Percentiles rank a stretch among this genome's conserved stretches.
Evolutionary conservation across 2,888 invertebrate species (phyloP).

Genomic region (Drosophila lutescens): DNA sequence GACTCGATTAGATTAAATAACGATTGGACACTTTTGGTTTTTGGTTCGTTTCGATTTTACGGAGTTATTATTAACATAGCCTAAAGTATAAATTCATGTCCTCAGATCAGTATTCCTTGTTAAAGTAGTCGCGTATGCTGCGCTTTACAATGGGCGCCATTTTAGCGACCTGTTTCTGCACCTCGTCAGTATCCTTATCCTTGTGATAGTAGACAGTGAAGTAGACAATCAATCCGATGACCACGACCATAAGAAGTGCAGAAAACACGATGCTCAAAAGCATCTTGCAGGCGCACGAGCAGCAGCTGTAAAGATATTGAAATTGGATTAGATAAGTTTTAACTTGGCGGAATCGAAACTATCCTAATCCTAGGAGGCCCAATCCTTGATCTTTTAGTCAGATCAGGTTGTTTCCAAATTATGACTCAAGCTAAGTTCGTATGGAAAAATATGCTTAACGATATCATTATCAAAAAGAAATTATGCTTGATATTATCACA

Average conservation of each 20-base stretch:
- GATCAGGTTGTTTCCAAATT: neutral
- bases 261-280: conserved; percentile 74
- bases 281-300: conserved; percentile 80
- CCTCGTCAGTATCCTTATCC: conserved; percentile 50
- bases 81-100: conserved; percentile 59
- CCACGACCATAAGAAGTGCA: conserved; percentile 63
- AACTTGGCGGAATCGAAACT: neutral
- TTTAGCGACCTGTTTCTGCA: conserved; percentile 45
- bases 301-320: conserved; percentile 72
- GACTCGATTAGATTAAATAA: conserved; percentile 59
- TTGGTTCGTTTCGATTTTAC: conserved; percentile 12
- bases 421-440: too few relatives aligned
- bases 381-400: neutral
- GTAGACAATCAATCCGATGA: conserved; percentile 82
- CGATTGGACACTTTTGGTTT: conserved; percentile 12
- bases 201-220: conserved; percentile 79
- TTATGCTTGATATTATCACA: too few relatives aligned
- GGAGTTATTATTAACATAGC: conserved; percentile 42
- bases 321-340: neutral
- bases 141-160: conserved; percentile 65
- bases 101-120: conserved; percentile 53
- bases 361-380: neutral
- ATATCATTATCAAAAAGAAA: too few relatives aligned
- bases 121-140: conserved; percentile 75
- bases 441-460: too few relatives aligned